Conservation (phyloP, 92 coral and sea anemone species). For the Epizoanthus ramosus region DNA sequence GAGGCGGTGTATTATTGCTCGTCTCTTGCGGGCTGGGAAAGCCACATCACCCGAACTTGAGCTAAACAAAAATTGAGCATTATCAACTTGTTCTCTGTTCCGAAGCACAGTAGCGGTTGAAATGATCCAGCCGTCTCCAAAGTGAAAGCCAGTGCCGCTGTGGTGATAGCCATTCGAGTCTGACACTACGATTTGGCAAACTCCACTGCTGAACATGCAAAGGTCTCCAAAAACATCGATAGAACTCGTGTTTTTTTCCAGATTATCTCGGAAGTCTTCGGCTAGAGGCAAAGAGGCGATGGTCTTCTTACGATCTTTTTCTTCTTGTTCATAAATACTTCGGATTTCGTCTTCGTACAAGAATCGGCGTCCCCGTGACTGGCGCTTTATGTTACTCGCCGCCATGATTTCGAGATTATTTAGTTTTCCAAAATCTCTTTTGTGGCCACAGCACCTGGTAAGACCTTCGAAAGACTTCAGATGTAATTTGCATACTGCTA, state of each 20-base stretch:
- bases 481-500: slow-evolving; percentile 40
- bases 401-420: slow-evolving; percentile 59
- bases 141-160: slow-evolving; percentile 71
- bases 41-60: slow-evolving; percentile 48
- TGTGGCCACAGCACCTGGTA: slow-evolving; percentile 38
- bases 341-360: slow-evolving; percentile 75
- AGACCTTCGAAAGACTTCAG: slow-evolving; percentile 13
- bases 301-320: slow-evolving; percentile 56
- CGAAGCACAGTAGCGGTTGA: slow-evolving; percentile 77
- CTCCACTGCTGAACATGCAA: slow-evolving; percentile 66
- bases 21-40: slow-evolving; percentile 68
- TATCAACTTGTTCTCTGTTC: slow-evolving; percentile 71
- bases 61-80: slow-evolving; percentile 67
- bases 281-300: slow-evolving; percentile 68
- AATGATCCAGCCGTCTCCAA: slow-evolving; percentile 86
- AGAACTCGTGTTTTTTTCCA: slow-evolving; percentile 50
- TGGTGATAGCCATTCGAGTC: slow-evolving; percentile 52
- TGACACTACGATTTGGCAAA: slow-evolving; percentile 74
- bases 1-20: slow-evolving; percentile 78
- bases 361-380: slow-evolving; percentile 69
- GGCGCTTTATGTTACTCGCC: slow-evolving; percentile 52
- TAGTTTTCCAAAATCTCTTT: background rate
- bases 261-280: slow-evolving; percentile 58
- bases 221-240: slow-evolving; percentile 63
- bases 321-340: slow-evolving; percentile 54